These are phyloP conservation scores for Aphyosemion australe DNA, from an alignment of 2,113 vertebrate species.

Conservation along the genomic window DNA sequence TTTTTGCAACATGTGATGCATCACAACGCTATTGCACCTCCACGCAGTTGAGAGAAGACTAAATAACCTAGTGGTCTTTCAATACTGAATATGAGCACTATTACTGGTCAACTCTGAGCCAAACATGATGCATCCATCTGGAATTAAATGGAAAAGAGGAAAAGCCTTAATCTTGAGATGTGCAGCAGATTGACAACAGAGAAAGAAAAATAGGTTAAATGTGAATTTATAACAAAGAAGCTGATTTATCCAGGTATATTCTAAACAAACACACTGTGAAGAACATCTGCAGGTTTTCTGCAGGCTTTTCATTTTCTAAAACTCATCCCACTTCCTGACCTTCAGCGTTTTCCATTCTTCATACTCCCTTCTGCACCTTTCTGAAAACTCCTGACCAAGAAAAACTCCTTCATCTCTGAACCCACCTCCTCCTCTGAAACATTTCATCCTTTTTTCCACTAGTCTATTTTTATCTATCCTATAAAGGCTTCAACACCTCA, in stretches of 20 bases:
- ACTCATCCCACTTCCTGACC: constrained; percentile 2
- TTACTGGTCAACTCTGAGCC: neutral
- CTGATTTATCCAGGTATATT: neutral
- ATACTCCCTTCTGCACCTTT: constrained; percentile 14
- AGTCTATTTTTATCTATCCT: constrained; percentile 27
- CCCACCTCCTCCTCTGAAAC: constrained; percentile 37
- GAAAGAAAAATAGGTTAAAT: neutral
- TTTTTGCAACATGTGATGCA: constrained; percentile 26
- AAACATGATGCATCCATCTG: neutral
- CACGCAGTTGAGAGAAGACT: constrained; percentile 8
- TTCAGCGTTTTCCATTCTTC: constrained; percentile 16
- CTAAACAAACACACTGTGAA: neutral
- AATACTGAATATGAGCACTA: neutral
- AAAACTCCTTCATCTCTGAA: constrained; percentile 56
- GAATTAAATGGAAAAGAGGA: neutral
- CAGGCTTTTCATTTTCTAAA: constrained; percentile 19
- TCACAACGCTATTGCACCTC: neutral
- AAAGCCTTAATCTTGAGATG: constrained; percentile 10
- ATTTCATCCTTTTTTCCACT: constrained; percentile 34
- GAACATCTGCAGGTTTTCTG: constrained; percentile 1
- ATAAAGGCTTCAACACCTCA: constrained; percentile 30
- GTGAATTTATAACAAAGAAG: constrained; percentile 5
- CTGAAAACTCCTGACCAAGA: constrained; percentile 37
- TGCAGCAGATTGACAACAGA: neutral
- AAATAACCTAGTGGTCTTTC: neutral